Percentiles rank a stretch among this genome's conserved stretches.
These are phyloP conservation scores for Antennarius maculatus DNA, from an alignment of 2,797 vertebrate species.

Conservation along the genomic window DNA sequence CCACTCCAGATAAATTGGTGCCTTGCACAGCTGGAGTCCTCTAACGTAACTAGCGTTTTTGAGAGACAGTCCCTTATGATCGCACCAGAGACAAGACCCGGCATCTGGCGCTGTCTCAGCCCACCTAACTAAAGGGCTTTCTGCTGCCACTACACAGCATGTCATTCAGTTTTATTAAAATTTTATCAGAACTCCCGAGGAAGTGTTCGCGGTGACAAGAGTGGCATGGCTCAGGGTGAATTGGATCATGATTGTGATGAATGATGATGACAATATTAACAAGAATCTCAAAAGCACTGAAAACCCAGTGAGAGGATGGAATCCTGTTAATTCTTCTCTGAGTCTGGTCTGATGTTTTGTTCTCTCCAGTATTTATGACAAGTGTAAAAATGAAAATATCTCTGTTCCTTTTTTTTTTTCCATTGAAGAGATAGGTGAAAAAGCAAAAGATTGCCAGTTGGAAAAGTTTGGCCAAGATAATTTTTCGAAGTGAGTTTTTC, in stretches of 20 bases:
- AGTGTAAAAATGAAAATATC: too few relatives aligned
- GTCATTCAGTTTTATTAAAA: conserved; percentile 67
- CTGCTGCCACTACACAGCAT: conserved; percentile 45
- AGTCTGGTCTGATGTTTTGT: too few relatives aligned
- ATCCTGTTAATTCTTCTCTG: too few relatives aligned
- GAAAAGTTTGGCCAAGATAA: too few relatives aligned
- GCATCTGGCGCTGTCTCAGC: conserved; percentile 66
- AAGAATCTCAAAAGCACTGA: conserved; percentile 29
- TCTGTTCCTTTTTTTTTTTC: too few relatives aligned
- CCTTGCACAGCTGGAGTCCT: conserved; percentile 51
- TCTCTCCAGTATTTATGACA: too few relatives aligned
- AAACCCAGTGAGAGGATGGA: too few relatives aligned
- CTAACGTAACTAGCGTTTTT: conserved; percentile 36
- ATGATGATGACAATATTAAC: conserved; percentile 44
- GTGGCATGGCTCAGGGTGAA: conserved; percentile 47
- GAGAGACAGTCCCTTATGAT: conserved; percentile 55
- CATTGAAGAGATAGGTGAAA: too few relatives aligned
- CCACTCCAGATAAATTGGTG: conserved; percentile 32
- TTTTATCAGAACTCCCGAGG: conserved; percentile 64
- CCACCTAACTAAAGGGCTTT: conserved; percentile 63
- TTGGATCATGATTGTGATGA: conserved; percentile 47
- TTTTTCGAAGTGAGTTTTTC: too few relatives aligned
- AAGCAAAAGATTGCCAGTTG: too few relatives aligned
- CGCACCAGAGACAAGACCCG: conserved; percentile 48
- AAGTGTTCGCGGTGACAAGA: conserved; percentile 46